Percentiles rank a stretch among this genome's conserved stretches.
Conservation (phyloP, 1,140 invertebrate species). For the Drusus annulatus region DNA sequence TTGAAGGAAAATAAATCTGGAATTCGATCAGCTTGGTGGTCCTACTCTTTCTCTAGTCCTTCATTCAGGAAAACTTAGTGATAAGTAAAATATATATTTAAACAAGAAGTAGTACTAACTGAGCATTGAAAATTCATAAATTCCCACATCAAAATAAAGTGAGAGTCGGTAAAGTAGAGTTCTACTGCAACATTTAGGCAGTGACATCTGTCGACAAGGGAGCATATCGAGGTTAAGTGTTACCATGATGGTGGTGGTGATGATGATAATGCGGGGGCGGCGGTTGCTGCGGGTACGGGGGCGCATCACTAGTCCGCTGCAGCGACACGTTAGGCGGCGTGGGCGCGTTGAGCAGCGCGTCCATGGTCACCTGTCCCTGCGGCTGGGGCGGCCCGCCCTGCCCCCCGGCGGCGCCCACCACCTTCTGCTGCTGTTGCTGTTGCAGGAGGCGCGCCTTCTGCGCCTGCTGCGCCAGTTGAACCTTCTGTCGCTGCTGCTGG, state of each 20-base stretch:
- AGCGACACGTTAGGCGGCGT: constrained; percentile 86
- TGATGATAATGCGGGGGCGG: constrained; percentile 52
- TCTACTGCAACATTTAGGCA: too few species aligned
- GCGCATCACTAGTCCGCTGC: constrained; percentile 77
- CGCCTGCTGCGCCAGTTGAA: constrained; percentile 61
- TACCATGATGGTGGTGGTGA: constrained; percentile 33
- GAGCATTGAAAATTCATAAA: too few species aligned
- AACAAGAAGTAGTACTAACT: too few species aligned
- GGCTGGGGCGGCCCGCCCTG: constrained; percentile 70
- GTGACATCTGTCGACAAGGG: too few species aligned
- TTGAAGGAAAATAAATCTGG: too few species aligned
- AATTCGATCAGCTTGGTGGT: too few species aligned
- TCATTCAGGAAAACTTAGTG: too few species aligned
- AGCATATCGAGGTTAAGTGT: too few species aligned
- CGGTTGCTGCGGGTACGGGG: constrained; percentile 70
- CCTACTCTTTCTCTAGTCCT: too few species aligned
- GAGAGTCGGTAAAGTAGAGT: too few species aligned
- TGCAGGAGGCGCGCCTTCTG: constrained; percentile 75
- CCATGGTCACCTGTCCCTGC: constrained; percentile 72
- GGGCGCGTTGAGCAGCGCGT: constrained; percentile 84
- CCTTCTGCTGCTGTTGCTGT: constrained; percentile 80
- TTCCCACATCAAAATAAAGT: too few species aligned
- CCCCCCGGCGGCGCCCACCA: constrained; percentile 72
- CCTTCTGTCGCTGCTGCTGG: constrained; percentile 69
- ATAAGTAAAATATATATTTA: too few species aligned